Conservation (phyloP, 2,113 vertebrate genomes). For the Oreotrochilus melanogaster region DNA sequence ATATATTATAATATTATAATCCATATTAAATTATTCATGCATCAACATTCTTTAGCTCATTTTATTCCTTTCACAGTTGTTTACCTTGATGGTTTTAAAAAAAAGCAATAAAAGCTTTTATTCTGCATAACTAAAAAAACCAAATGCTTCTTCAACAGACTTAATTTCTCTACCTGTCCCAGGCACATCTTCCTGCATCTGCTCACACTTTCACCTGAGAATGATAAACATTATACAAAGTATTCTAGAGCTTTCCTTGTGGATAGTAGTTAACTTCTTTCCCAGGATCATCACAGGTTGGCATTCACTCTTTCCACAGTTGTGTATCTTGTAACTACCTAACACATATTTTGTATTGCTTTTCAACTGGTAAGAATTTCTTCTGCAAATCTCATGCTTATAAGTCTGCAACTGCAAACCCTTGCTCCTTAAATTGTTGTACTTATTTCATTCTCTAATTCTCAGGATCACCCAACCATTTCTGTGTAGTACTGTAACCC, state of each 20-base stretch:
- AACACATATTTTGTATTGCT: not conserved
- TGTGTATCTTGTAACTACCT: not conserved
- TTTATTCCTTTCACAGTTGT: not conserved
- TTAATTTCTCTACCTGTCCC: not conserved
- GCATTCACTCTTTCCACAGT: not conserved
- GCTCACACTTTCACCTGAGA: not conserved
- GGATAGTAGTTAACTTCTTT: not conserved
- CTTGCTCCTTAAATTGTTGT: not conserved
- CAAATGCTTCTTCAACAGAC: not conserved
- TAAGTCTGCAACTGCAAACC: not conserved
- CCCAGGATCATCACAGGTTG: not conserved
- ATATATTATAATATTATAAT: not conserved
- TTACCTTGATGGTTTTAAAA: not conserved
- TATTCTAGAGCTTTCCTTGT: not conserved
- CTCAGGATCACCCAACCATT: not conserved
- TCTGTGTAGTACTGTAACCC: not conserved
- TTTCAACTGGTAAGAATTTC: not conserved
- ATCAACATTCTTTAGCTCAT: not conserved
- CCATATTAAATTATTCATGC: not conserved
- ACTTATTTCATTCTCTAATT: not conserved
- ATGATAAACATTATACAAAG: not conserved
- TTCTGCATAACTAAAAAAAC: not conserved
- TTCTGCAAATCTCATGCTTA: not conserved
- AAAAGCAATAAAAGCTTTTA: not conserved
- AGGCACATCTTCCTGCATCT: not conserved